These are phyloP conservation scores for Acanthosepion esculentum DNA, from an alignment of 2,888 invertebrate species.

Conservation along the genomic window DNA sequence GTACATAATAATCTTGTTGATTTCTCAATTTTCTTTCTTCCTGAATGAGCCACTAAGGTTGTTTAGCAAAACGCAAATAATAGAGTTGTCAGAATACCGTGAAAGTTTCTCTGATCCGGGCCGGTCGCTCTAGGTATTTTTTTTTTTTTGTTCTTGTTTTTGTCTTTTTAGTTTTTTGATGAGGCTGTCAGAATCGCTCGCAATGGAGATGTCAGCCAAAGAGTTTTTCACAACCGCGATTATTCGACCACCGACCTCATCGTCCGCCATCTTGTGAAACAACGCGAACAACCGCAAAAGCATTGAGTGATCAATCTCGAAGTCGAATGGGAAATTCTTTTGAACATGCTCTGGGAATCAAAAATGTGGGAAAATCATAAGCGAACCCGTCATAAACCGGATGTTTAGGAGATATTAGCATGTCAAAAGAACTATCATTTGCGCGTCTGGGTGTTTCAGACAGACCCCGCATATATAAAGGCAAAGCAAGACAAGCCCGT, in stretches of 20 bases:
- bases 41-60: not conserved
- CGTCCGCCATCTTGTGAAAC: not conserved
- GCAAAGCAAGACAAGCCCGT: not conserved
- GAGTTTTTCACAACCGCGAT: not conserved
- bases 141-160: not conserved
- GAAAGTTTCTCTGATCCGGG: not conserved
- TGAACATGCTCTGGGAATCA: not conserved
- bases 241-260: slow-evolving; percentile 5
- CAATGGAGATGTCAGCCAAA: not conserved
- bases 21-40: not conserved
- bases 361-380: not conserved
- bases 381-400: not conserved
- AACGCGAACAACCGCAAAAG: not conserved
- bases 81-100: not conserved
- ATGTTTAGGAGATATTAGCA: not conserved
- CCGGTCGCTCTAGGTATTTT: not conserved
- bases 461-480: not conserved
- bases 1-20: not conserved
- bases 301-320: slow-evolving; percentile 17
- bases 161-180: not conserved
- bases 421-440: not conserved
- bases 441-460: not conserved
- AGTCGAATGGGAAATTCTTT: not conserved
- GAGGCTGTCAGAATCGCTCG: not conserved
- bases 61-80: not conserved